Evolutionary conservation across 2,113 vertebrate species (phyloP).

Genomic region (Chloropsis hardwickii): DNA sequence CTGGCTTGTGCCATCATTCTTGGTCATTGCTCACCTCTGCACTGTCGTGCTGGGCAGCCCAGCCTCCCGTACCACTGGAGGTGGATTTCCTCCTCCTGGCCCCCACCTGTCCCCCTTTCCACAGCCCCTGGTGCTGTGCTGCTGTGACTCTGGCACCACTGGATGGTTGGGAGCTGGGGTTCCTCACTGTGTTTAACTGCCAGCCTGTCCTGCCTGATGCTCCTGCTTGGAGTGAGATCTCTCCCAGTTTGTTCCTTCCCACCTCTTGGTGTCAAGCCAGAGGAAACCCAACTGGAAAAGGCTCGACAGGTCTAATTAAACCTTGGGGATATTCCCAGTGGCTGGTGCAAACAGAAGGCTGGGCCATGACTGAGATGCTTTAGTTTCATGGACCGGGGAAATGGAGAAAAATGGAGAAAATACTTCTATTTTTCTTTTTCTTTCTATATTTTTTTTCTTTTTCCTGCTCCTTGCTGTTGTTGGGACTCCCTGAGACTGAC

Average conservation of each 20-base stretch:
- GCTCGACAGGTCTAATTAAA: neutral
- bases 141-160: rapidly evolving
- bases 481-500: too few relatives aligned
- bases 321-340: neutral
- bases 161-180: neutral
- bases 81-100: neutral
- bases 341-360: neutral
- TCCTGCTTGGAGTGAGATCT: neutral
- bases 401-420: neutral
- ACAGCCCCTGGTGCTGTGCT: neutral
- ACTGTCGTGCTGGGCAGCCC: rapidly evolving
- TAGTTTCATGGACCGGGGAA: neutral
- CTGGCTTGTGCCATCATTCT: rapidly evolving
- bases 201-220: neutral
- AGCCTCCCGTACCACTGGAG: neutral
- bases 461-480: neutral
- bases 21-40: neutral
- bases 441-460: neutral
- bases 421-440: neutral
- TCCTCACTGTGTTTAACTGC: neutral
- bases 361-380: neutral
- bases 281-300: neutral
- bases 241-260: conserved; percentile 24
- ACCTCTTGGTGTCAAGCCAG: neutral
- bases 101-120: too few relatives aligned